Conservation (phyloP, 1,140 invertebrate genomes). For the Metaphire vulgaris region DNA sequence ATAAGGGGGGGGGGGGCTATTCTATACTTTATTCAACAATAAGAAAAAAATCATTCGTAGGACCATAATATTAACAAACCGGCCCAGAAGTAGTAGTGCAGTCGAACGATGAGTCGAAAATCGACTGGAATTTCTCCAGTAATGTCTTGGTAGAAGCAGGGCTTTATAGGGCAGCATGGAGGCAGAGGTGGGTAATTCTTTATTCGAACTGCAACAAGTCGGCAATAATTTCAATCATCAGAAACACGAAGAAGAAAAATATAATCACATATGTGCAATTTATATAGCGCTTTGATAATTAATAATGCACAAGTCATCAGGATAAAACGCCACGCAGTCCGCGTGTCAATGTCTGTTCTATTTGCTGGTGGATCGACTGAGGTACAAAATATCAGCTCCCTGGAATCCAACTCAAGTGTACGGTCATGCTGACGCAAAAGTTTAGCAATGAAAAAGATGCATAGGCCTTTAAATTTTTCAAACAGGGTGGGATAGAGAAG, state of each 20-base stretch:
- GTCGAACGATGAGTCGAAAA: neutral
- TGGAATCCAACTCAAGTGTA: too few relatives aligned
- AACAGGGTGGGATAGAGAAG: too few relatives aligned
- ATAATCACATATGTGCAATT: neutral
- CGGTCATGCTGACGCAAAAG: too few relatives aligned
- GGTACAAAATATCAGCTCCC: neutral
- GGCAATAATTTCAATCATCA: neutral
- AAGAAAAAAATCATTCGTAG: too few relatives aligned
- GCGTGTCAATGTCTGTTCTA: too few relatives aligned
- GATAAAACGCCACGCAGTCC: too few relatives aligned
- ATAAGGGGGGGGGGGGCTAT: too few relatives aligned
- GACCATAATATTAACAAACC: too few relatives aligned
- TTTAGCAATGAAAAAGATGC: too few relatives aligned
- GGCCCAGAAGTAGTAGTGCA: neutral
- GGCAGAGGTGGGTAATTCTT: neutral
- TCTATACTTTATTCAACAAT: too few relatives aligned
- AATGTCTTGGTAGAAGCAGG: neutral
- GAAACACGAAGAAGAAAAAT: neutral
- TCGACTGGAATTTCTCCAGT: neutral
- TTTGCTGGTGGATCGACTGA: too few relatives aligned
- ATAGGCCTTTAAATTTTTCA: too few relatives aligned
- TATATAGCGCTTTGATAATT: neutral
- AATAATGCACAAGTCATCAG: neutral
- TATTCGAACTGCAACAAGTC: neutral
- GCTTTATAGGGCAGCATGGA: neutral